Base-by-base conservation (phyloP, 2,797 vertebrate genomes). In the Sebastes kiyomatsui region DNA sequence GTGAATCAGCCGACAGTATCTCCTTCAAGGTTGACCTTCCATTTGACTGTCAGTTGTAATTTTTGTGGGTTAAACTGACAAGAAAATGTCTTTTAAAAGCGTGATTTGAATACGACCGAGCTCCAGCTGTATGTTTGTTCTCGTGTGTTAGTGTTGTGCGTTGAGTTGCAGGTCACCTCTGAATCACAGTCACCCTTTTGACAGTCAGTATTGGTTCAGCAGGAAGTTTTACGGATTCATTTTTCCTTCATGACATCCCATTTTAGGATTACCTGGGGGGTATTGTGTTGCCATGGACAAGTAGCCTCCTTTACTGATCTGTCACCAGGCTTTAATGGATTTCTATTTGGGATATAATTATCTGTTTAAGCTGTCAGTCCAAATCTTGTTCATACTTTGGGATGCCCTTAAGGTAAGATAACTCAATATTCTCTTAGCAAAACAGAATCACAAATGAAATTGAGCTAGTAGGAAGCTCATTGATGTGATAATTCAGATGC, bases 221-320 rank as follows among this genome's bases (percentile, higher is more conserved):
- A 22, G 70, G 79, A 89, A 64, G 68, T 86, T 87, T 49, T 25
- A 68, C 10, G 22, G 73, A 87, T 78, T 86, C 9, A 86, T 92
- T 88, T 91, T 84, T 76, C 81, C 80, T 23, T 82, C 58, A n/a
- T 16, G 84, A 90, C 88, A 86, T 88, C 83, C 74, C 82, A 87
- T 86, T 90, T 88, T 70, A 56, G 77, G 87, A 91, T 90, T 90
- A 89, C 86, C 86, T 87, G 60, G n/a, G n/a, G 8, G 30, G 55
- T 83, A 61, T 82, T 84, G 79, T 80, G 69, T 85, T 88, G 81
- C 89, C 75, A 54, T n/a, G 42, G 81, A 88, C 33, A 72, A 80
- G 78, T 75, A 85, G 84, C 77, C 81, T 67, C 65, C 72, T 90
- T 80, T 82, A 81, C 77, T 82, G 72, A 87, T 88, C 91, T 87